phyloP scores from a whole-genome alignment of 2,113 vertebrate species.

The Lagopus leucura region DNA sequence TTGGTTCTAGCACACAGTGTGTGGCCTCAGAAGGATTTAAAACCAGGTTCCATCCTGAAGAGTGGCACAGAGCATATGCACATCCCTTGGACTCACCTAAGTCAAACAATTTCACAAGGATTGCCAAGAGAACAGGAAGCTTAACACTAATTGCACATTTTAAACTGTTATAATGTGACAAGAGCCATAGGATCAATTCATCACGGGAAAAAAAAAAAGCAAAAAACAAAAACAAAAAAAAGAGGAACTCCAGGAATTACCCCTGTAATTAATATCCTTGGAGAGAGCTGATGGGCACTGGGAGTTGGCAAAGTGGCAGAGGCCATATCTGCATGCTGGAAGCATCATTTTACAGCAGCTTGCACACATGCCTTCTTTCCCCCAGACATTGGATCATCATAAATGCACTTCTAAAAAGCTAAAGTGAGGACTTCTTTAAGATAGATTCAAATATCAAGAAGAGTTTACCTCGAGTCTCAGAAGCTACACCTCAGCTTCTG shows the following conservation, averaged over 20 bases:
- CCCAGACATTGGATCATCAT: fast-evolving
- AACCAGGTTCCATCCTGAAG: not conserved
- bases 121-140: not conserved
- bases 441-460: not conserved
- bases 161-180: not conserved
- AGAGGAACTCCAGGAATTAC: too few species aligned
- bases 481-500: not conserved
- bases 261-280: not conserved
- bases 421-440: not conserved
- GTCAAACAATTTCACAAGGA: not conserved
- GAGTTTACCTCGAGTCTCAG: not conserved
- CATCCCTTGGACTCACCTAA: not conserved
- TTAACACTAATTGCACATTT: not conserved
- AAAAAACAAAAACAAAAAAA: too few species aligned
- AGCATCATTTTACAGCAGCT: not conserved
- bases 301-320: not conserved
- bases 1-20: not conserved
- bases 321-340: not conserved
- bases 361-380: not conserved
- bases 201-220: not conserved
- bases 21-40: not conserved
- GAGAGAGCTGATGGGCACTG: not conserved
- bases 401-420: not conserved
- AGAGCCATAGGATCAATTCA: not conserved
- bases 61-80: not conserved